Conservation (phyloP, 2,113 vertebrate species). For the Tapirus terrestris region DNA sequence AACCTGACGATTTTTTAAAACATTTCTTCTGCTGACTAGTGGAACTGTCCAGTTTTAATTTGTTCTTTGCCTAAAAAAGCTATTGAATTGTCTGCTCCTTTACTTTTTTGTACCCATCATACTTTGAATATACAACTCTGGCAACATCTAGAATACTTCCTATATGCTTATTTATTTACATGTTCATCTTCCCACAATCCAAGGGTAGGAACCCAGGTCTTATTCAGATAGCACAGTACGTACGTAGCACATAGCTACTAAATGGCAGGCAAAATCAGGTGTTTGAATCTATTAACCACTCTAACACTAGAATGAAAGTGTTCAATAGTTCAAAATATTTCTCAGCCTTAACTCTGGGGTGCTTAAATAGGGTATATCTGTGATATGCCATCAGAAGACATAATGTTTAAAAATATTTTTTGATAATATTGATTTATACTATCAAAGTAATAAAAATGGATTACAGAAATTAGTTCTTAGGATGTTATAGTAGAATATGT, state of each 20-base stretch:
- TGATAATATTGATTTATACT: conserved; percentile 77
- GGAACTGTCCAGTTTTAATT: not conserved
- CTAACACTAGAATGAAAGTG: not conserved
- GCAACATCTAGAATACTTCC: not conserved
- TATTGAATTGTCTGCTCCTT: not conserved
- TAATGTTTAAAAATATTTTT: conserved; percentile 80
- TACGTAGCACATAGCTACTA: not conserved
- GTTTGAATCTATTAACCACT: not conserved
- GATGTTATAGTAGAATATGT: conserved; percentile 64
- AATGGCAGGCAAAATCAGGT: not conserved
- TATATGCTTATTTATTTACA: not conserved
- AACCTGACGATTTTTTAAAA: not conserved
- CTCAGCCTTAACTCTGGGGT: not conserved
- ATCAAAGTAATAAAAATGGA: conserved; percentile 82
- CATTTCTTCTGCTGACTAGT: not conserved
- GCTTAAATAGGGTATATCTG: not conserved
- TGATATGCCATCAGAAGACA: conserved; percentile 75
- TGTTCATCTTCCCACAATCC: not conserved
- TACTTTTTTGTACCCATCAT: not conserved
- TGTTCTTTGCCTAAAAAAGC: not conserved
- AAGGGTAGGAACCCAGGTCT: not conserved
- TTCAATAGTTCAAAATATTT: not conserved
- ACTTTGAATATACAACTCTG: not conserved
- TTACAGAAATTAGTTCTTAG: conserved; percentile 80
- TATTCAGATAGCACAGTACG: not conserved